Evolutionary conservation across 2,113 vertebrate genomes (phyloP).

Genomic region (Malurus cyaneus): DNA sequence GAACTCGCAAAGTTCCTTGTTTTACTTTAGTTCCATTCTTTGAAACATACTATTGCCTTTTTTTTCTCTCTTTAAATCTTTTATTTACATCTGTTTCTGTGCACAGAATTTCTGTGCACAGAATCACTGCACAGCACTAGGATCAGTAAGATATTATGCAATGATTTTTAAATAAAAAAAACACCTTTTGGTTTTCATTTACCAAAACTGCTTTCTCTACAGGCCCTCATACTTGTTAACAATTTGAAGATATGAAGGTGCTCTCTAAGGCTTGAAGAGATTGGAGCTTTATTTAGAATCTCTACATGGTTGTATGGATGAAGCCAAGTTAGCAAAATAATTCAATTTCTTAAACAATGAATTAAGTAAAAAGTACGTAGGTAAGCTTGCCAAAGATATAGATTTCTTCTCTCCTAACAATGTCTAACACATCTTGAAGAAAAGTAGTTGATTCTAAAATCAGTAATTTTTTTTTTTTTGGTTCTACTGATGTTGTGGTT

Average conservation of each 20-base stretch:
- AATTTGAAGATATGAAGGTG: not conserved
- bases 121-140: not conserved
- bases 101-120: not conserved
- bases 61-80: not conserved
- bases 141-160: not conserved
- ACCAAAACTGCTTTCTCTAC: not conserved
- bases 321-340: not conserved
- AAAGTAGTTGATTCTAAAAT: not conserved
- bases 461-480: not conserved
- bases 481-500: not conserved
- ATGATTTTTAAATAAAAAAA: not conserved
- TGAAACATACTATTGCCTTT: not conserved
- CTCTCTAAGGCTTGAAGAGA: not conserved
- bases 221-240: not conserved
- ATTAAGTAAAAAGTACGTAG: not conserved
- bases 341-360: not conserved
- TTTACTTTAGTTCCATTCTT: not conserved
- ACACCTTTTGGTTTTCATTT: not conserved
- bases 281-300: not conserved
- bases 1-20: not conserved
- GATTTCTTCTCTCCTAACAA: not conserved
- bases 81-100: not conserved
- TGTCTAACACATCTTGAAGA: not conserved
- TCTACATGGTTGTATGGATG: not conserved
- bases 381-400: not conserved